Percentiles rank a stretch among this genome's conserved stretches.
phyloP scores from a whole-genome alignment of 2,888 invertebrate species.

The Monopis laevigella region DNA sequence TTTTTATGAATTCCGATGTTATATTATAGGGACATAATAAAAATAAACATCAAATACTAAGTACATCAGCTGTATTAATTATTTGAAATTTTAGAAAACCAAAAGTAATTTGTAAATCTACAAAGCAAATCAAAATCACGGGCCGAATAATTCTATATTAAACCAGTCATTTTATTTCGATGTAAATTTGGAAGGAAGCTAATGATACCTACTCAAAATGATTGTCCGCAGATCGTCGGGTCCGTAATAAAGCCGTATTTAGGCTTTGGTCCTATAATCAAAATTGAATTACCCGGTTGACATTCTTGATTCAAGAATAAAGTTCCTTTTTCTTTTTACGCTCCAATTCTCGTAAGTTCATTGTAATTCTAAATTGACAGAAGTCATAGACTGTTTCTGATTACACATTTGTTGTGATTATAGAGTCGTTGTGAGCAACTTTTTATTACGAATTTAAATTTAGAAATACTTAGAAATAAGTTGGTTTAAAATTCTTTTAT shows the following conservation, averaged over 20 bases:
- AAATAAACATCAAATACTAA: too few species aligned
- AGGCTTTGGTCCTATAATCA: constrained; percentile 64
- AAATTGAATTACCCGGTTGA: constrained; percentile 65
- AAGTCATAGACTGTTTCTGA: too few species aligned
- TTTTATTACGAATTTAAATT: too few species aligned
- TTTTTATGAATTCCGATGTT: too few species aligned
- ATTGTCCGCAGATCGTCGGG: constrained; percentile 60
- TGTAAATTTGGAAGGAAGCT: constrained; percentile 49
- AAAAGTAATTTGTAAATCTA: constrained; percentile 21
- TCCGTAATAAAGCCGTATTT: constrained; percentile 59
- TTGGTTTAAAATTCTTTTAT: too few species aligned
- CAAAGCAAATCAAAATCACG: constrained; percentile 43
- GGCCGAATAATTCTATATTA: constrained; percentile 53
- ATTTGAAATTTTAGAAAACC: too few species aligned
- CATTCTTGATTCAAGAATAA: constrained; percentile 51
- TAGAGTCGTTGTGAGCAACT: too few species aligned
- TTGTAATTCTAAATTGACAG: constrained; percentile 37
- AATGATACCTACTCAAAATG: constrained; percentile 61
- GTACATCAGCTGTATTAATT: too few species aligned
- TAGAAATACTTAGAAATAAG: background rate
- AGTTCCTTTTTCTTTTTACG: constrained; percentile 58
- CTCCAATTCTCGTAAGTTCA: constrained; percentile 53
- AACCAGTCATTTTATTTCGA: constrained; percentile 51
- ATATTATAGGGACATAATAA: too few species aligned
- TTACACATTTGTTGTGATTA: constrained; percentile 8